phyloP scores from a whole-genome alignment of 2,113 vertebrate genomes.

The Felis chaus region DNA sequence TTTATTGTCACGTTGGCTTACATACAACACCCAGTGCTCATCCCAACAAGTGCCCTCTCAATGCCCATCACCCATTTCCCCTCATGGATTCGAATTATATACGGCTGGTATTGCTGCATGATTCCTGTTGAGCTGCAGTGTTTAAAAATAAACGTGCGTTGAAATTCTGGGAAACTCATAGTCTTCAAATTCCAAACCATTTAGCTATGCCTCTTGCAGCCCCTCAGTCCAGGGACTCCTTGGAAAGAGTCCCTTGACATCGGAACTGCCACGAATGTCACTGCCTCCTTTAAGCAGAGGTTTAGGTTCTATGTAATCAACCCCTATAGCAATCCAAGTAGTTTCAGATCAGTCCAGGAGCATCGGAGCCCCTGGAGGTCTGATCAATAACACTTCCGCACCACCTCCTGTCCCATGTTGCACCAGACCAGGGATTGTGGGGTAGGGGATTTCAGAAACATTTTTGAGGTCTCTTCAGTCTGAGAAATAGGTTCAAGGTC shows the following conservation, averaged over 20 bases:
- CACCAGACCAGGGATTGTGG: neutral
- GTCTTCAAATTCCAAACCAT: neutral
- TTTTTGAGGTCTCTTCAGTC: neutral
- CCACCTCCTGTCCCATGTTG: neutral
- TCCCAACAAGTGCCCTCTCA: no score
- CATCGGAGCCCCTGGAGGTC: neutral
- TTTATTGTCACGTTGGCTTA: no score
- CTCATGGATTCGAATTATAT: neutral
- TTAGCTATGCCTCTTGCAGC: neutral
- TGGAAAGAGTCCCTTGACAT: neutral
- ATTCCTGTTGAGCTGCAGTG: neutral
- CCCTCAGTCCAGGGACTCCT: neutral
- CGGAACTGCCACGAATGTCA: neutral
- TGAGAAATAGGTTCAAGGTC: neutral
- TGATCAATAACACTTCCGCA: slow-evolving; percentile 1
- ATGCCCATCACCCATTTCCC: no score
- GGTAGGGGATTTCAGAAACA: neutral
- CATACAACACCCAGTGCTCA: no score
- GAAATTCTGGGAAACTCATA: neutral
- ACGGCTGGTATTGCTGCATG: neutral
- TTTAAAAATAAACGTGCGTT: neutral
- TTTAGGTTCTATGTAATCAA: neutral
- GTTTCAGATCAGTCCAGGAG: neutral
- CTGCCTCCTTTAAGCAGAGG: neutral
- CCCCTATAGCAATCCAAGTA: neutral